These are phyloP conservation scores for Fragum whitleyi DNA, from an alignment of 2,888 invertebrate species.

Conservation along the genomic window DNA sequence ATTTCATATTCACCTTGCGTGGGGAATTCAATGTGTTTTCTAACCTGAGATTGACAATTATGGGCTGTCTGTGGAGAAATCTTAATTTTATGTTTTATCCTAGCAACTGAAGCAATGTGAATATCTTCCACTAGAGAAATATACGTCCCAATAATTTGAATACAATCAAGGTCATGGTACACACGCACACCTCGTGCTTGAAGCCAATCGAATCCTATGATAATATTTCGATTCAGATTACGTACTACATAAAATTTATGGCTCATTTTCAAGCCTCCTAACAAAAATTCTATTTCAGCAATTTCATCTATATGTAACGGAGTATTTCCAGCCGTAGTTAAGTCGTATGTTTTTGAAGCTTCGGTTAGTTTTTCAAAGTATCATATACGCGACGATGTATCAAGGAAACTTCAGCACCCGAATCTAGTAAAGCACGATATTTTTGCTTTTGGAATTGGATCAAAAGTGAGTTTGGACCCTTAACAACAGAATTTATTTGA, in stretches of 20 bases:
- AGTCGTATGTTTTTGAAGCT: slow-evolving; percentile 22
- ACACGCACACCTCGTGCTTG: slow-evolving; percentile 29
- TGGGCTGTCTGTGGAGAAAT: not conserved
- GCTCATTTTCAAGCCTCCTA: slow-evolving; percentile 3
- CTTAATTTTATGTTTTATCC: not conserved
- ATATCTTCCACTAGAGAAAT: slow-evolving; percentile 40
- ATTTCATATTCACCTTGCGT: not conserved
- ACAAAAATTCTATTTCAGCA: slow-evolving; percentile 9
- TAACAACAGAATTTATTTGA: not conserved
- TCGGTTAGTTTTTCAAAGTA: slow-evolving; percentile 60
- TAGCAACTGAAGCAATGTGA: slow-evolving; percentile 31
- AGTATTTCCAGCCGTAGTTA: not conserved
- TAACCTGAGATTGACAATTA: not conserved
- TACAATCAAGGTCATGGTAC: slow-evolving; percentile 37
- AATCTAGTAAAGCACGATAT: slow-evolving; percentile 36
- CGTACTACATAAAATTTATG: slow-evolving; percentile 22
- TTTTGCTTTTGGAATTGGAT: slow-evolving; percentile 31
- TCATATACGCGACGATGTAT: slow-evolving; percentile 66
- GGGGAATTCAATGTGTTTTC: not conserved
- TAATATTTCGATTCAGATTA: slow-evolving; percentile 18
- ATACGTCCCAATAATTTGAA: slow-evolving; percentile 6
- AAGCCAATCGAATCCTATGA: slow-evolving; percentile 1
- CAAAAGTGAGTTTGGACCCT: slow-evolving; percentile 27
- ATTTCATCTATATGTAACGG: slow-evolving; percentile 26
- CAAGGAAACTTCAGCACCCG: slow-evolving; percentile 42